Conservation (phyloP, 2,797 vertebrate genomes). For the Catharus ustulatus region DNA sequence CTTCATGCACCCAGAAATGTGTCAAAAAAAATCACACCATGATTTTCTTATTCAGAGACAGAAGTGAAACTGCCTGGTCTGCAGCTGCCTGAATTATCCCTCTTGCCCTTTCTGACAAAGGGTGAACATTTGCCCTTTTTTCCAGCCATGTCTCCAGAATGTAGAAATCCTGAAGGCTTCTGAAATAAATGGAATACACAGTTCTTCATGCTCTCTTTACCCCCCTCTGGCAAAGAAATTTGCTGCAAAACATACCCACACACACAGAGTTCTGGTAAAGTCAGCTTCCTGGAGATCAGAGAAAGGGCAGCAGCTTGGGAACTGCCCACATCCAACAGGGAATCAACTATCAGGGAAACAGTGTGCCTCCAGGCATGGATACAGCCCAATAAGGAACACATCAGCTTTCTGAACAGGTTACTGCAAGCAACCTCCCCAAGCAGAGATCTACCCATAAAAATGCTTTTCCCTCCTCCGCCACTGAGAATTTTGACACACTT, state of each 20-base stretch:
- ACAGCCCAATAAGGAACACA: background rate
- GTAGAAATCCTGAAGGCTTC: background rate
- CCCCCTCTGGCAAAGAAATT: background rate
- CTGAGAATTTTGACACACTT: rapidly evolving
- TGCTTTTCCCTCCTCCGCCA: background rate
- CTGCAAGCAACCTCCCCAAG: background rate
- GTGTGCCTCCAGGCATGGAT: background rate
- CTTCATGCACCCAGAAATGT: background rate
- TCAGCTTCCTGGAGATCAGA: background rate
- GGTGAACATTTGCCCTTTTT: background rate
- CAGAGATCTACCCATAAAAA: background rate
- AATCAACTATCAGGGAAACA: background rate
- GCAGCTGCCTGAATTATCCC: background rate
- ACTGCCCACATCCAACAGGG: background rate
- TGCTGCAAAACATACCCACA: background rate
- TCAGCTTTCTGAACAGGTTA: background rate
- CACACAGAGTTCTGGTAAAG: background rate
- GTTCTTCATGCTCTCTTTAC: background rate
- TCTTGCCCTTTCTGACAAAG: background rate
- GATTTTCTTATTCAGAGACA: background rate
- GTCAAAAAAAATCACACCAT: background rate
- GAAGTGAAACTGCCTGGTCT: background rate
- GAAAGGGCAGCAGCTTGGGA: background rate
- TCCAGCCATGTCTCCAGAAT: background rate
- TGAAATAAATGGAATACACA: background rate